Conservation (phyloP, 1,140 invertebrate species). For the Oryctes rhinoceros region DNA sequence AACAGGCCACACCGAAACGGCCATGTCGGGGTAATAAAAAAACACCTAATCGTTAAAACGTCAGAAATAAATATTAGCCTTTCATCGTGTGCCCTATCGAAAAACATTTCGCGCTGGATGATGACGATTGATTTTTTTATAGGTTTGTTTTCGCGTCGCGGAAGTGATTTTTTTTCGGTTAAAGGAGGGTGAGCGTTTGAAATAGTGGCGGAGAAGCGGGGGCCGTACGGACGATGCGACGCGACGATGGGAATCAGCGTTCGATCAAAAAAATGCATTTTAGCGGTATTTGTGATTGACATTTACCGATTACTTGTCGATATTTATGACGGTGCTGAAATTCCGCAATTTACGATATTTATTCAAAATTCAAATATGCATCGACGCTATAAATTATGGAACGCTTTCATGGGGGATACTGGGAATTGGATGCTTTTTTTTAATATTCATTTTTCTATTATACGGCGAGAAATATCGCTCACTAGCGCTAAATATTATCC, state of each 20-base stretch:
- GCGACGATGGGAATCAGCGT: neutral
- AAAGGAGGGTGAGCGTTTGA: neutral
- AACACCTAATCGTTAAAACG: constrained; percentile 13
- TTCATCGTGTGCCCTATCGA: neutral
- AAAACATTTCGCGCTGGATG: constrained; percentile 7
- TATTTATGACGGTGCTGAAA: constrained; percentile 47
- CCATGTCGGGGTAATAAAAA: neutral
- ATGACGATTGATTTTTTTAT: constrained; percentile 21
- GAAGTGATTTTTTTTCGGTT: constrained; percentile 18
- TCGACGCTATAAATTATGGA: constrained; percentile 2
- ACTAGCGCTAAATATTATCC: too few species aligned
- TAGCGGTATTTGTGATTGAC: constrained; percentile 46
- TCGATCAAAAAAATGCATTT: constrained; percentile 42
- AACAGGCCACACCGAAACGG: neutral
- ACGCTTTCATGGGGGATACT: neutral
- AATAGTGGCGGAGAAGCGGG: neutral
- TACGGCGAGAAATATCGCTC: neutral
- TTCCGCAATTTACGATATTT: constrained; percentile 45
- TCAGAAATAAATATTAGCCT: constrained; percentile 19
- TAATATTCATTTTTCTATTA: constrained; percentile 2
- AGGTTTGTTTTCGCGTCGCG: constrained; percentile 17
- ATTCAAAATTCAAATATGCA: constrained; percentile 43
- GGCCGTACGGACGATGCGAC: neutral
- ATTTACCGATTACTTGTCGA: constrained; percentile 48
- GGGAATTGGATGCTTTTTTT: constrained; percentile 17